Base-by-base conservation (phyloP, 2,888 invertebrate genomes). In the Lutraria lutraria region DNA sequence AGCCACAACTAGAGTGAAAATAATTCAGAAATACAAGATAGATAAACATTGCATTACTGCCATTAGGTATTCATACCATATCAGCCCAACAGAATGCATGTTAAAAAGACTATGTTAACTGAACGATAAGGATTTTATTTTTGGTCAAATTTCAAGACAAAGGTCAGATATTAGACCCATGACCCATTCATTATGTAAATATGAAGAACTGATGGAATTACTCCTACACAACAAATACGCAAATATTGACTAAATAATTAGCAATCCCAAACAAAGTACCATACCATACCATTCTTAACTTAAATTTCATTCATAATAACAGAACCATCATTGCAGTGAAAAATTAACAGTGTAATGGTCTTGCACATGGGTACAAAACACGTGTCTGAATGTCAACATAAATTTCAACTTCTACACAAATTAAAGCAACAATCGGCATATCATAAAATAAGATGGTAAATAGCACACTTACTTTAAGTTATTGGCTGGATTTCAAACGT, bases 391-490 rank as follows among this genome's bases (percentile, higher is more conserved):
- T 76, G 76, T 76, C 76, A 76, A 31, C 31, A 25, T 25, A 25
- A 76, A 76, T 8, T 31, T 25, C 19, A 76, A 16, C 13, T 16
- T 76, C 13, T 76, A 76, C 43, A 31, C 15, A 76, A 10, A 76
- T 31, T 34, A 19, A 16, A 34, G 29, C 31, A 10, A 31, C 25
- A 76, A 76, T 34, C 76, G 29, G 6, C 19, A 34, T 1, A 2
- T 34, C 25, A 34, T 31, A 76, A 34, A 4, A 19, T 0, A 76
- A 34, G 13, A 16, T 34, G 6, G 34, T 34, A 52, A 63, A 84
- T 0, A 43, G 43, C 43, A 72, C 53, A 84, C 84, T 84, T 84
- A 84, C 84, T 84, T 84, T 21, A 43, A 15, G 8, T 31, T 43
- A 52, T 72, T 52, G 0, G 19, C 21, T 72, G 29, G 15, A 16